Evolutionary conservation across 2,797 vertebrate genomes (phyloP), one percentile per base, ranked within the genome.

Genomic region (Bufotes viridis): DNA sequence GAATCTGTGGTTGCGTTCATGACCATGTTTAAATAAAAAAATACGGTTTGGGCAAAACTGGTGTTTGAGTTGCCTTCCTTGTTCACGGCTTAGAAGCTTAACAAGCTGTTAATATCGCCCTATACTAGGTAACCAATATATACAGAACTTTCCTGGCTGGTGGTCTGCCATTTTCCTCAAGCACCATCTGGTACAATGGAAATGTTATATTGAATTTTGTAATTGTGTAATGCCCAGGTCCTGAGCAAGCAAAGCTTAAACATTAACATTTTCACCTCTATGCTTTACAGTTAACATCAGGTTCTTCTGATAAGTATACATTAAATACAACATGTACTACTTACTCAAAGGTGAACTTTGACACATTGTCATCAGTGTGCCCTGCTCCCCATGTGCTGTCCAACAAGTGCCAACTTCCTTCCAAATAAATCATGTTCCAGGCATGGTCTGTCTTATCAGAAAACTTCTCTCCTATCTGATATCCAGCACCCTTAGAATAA

Each of bases 381-480:
- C 96, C 96, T 0, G 95, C 96, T 80, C 96, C 96, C 96, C 95
- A 96, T 55, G 96, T 96, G 91, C 94, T 95, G 78, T 96, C 96
- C n/a, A 96, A 90, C 29, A 96, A 91, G 85, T 96, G 96, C 96
- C 96, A 96, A 42, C 91, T 91, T 60, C 93, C 95, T 1, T 95
- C 93, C 7, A 96, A 92, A 89, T 91, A 95, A 65, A 96, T 95
- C 0, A 95, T 94, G 0, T 96, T 96, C 96, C 96, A 96, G 87
- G 95, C 92, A 0, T 96, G 96, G 90, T 94, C 90, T 0, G 92
- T 92, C 18, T 94, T 89, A 24, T 93, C 95, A 0, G 92, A 90
- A 24, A 95, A 95, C 84, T 90, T 94, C 90, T 95, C 93, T 0
- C 95, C 96, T 0, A 78, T 87, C 90, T 92, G 92, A 91, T 96